Evolutionary conservation across 2,797 vertebrate species (phyloP), one percentile per base, ranked within the genome.

Genomic region (Myotis findleyi): DNA sequence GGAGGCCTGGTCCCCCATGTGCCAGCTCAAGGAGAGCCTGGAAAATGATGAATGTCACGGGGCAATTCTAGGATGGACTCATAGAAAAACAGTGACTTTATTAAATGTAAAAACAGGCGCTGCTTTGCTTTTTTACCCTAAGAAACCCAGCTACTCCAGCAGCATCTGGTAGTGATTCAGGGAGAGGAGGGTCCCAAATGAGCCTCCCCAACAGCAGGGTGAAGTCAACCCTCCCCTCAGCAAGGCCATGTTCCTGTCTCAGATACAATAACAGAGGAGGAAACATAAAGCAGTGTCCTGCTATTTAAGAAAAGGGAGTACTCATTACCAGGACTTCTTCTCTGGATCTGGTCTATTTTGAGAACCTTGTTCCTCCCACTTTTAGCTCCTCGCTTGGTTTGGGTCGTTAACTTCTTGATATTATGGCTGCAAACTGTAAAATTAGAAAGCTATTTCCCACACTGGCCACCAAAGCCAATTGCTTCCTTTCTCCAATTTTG

Each of bases 391-490:
- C 66, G 72, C 83, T 81, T 82, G 84, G 41, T 51, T 95, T 95
- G 84, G 49, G 51, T 87, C 1, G 0, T 84, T 84, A 77, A 66
- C 68, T 77, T 87, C 81, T 69, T 21, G 49, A 73, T 36, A 47
- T 51, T 44, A 68, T 4, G 68, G 76, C 77, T 87, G 18, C 13
- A 77, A 25, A 75, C 7, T 73, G 71, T 91, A 68, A 90, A 92
- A 90, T 94, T 73, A 93, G 87, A 94, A 91, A 95, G 72, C 57
- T 49, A 23, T 86, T 79, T 88, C 68, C 66, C 53, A 88, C 13
- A 30, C 7, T 33, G 41, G 38, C 57, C 2, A 2, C 81, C 64
- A n/a, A 72, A 79, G 87, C 25, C 87, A 79, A 62, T 27, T 17
- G 36, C 30, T 57, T 77, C 30, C 53, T 82, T 90, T 73, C 59